Percentiles rank a stretch among this genome's conserved stretches.
These are phyloP conservation scores for Acrocyrtus sp. DNA, from an alignment of 2,888 invertebrate genomes.

Conservation along the genomic window DNA sequence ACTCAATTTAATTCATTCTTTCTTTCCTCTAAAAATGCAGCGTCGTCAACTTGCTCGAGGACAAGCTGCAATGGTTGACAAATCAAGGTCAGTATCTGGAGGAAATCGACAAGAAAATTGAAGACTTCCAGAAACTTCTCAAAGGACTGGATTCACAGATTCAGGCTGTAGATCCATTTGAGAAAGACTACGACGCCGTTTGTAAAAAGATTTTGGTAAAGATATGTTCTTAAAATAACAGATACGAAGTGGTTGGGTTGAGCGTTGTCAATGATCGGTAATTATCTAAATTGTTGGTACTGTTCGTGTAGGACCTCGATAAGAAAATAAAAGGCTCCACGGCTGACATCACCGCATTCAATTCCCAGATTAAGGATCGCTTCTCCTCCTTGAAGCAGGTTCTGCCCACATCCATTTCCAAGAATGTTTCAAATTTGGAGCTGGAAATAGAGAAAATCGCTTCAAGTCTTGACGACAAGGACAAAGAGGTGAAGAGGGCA, in stretches of 20 bases:
- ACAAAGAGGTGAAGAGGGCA: conserved; percentile 87
- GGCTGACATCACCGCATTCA: conserved; percentile 54
- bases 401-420: conserved; percentile 59
- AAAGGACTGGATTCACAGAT: conserved; percentile 76
- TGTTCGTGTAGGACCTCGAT: conserved; percentile 45
- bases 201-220: conserved; percentile 71
- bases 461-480: conserved; percentile 87
- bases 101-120: conserved; percentile 76
- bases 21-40: conserved; percentile 70
- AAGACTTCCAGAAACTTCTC: conserved; percentile 76
- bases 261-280: not conserved
- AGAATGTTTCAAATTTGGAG: conserved; percentile 78
- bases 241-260: not conserved
- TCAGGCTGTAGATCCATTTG: conserved; percentile 80
- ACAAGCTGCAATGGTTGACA: conserved; percentile 79
- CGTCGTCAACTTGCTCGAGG: conserved; percentile 82
- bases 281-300: conserved; percentile 2
- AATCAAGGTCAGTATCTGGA: conserved; percentile 82
- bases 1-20: no score
- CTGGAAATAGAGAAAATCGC: conserved; percentile 81
- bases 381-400: conserved; percentile 62
- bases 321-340: conserved; percentile 47
- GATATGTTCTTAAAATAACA: not conserved
- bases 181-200: conserved; percentile 75
- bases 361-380: conserved; percentile 57